phyloP scores from a whole-genome alignment of 2,113 vertebrate species.

The Rattus norvegicus region GRCr8 NC_086020.1:203619001-203619500 shows the following conservation, averaged over 20 bases:
- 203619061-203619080: no score
- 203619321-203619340: neutral
- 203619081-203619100: no score
- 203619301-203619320: neutral
- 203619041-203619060: no score
- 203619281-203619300: neutral
- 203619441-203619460: neutral
- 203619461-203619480: slow-evolving; percentile 7
- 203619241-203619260: neutral
- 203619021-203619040: no score
- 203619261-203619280: neutral
- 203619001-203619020: no score
- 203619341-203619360: neutral
- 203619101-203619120: no score
- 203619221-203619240: no score
- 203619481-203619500: neutral
- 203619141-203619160: no score
- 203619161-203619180: no score
- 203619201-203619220: no score
- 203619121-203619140: no score
- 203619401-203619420: neutral
- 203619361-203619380: neutral
- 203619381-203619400: neutral
- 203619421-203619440: neutral
- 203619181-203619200: no score